These are phyloP conservation scores for fruit fly (Drosophila melanogaster) DNA, from an alignment of 1,140 invertebrate species.

Conservation along the genomic window Release_6_plus_ISO1_MT NC_004354.4:17613001-17613500, in stretches of 20 bases:
- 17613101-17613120: conserved; percentile 41
- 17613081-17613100: conserved; percentile 32
- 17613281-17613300: conserved; percentile 2
- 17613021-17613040: conserved; percentile 22
- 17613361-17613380: conserved; percentile 67
- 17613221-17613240: conserved; percentile 72
- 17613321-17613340: not conserved
- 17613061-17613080: conserved; percentile 1
- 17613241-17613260: conserved; percentile 66
- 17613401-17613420: conserved; percentile 16
- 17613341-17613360: conserved; percentile 45
- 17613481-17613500: not conserved
- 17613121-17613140: conserved; percentile 24
- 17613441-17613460: not conserved
- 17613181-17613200: not conserved
- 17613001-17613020: not conserved
- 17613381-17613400: conserved; percentile 52
- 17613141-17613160: conserved; percentile 9
- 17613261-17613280: conserved; percentile 60
- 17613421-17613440: conserved; percentile 3
- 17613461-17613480: not conserved
- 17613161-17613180: too few species aligned
- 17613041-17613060: conserved; percentile 5
- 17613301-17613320: not conserved
- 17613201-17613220: conserved; percentile 8